Base-by-base conservation (phyloP, 2,797 vertebrate species). In the Spea hammondii region DNA sequence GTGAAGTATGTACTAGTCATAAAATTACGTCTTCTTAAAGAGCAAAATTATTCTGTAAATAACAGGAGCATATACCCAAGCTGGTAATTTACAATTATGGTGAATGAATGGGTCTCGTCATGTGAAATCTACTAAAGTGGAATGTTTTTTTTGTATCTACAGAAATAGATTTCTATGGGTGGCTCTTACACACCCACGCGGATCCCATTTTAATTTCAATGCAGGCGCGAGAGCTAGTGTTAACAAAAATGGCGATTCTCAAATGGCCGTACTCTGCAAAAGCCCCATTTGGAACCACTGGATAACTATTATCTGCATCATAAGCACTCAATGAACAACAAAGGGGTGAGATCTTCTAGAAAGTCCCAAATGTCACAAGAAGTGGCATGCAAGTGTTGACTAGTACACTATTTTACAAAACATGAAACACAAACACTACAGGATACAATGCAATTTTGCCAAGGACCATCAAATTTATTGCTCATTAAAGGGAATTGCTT, bases 81-180 rank as follows among this genome's bases (percentile, higher is more conserved):
- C 70, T 57, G 45, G 54, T 54, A 77, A 77, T 82, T 82, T 82
- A 74, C 75, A 82, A 82, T 82, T 78, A 77, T 77, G 49, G 55
- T 74, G 65, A 14, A 66, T 73, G 75, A 82, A 82, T 55, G 57
- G 70, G 50, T 77, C 79, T 59, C 70, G 54, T 77, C 69, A 82
- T 70, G 79, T 77, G 74, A 72, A 77, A 72, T 48, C 70, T 68
- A 46, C 64, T 72, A 68, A 81, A 77, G 69, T 81, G 70, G 74
- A 12, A 73, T 72, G 53, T 69, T 82, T 74, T 32, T 66, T 77
- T 55, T 64, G 65, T 14, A 68, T 59, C 54, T 69, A 50, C 69
- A 68, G 72, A 82, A 82, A 68, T 69, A 13, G 6, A 62, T 72
- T 73, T 73, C 70, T 69, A 69, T 82, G 60, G 70, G 11, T 62